These are phyloP conservation scores for Hyposoter dolosus DNA, from an alignment of 2,888 invertebrate species.

Conservation along the genomic window DNA sequence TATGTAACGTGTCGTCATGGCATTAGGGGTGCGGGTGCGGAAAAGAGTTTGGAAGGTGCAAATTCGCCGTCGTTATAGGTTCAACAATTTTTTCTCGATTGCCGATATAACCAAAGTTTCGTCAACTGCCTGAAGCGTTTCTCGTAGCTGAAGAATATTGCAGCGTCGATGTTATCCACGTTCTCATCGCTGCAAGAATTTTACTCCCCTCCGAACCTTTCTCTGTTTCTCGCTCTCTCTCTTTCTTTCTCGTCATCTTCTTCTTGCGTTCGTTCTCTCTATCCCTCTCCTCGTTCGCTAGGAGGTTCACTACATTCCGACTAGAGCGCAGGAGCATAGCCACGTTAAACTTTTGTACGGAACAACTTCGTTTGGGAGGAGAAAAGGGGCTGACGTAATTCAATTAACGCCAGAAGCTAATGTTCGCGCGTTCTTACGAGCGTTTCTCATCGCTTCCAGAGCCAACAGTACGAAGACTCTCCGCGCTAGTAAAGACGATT, in stretches of 20 bases:
- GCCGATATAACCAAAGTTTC: constrained; percentile 68
- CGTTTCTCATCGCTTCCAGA: constrained; percentile 49
- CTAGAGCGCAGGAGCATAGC: constrained; percentile 52
- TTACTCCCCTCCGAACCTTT: constrained; percentile 3
- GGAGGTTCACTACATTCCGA: constrained; percentile 57
- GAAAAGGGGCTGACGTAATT: constrained; percentile 60
- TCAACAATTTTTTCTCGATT: constrained; percentile 61
- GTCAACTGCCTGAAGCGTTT: constrained; percentile 66
- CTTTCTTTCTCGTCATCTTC: background rate
- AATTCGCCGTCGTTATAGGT: constrained; percentile 24
- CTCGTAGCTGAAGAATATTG: constrained; percentile 62
- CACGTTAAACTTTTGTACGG: constrained; percentile 64
- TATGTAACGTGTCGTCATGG: background rate
- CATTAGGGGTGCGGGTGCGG: background rate
- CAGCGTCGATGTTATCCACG: constrained; percentile 59
- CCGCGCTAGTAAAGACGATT: constrained; percentile 3
- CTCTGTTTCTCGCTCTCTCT: background rate
- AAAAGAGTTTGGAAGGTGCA: constrained; percentile 24
- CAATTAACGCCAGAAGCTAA: constrained; percentile 67
- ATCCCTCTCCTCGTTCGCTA: constrained; percentile 1
- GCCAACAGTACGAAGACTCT: constrained; percentile 8
- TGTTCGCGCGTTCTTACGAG: constrained; percentile 52
- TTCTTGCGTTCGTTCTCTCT: background rate
- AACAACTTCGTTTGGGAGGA: constrained; percentile 60
- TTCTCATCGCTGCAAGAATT: constrained; percentile 48